Evolutionary conservation across 1,140 invertebrate genomes (phyloP), one percentile per base, ranked within the genome.

Genomic region (Leptinotarsa texana): DNA sequence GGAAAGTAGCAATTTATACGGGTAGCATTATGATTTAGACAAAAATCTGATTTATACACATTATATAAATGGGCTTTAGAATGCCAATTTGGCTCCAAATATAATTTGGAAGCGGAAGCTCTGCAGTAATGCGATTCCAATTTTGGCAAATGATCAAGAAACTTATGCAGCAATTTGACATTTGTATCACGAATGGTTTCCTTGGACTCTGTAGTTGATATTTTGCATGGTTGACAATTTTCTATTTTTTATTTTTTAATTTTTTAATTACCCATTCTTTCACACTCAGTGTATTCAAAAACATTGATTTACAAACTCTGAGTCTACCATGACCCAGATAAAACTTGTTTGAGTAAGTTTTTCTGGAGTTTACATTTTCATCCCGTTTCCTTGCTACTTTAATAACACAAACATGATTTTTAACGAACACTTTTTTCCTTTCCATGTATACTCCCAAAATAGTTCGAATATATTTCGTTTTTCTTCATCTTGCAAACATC

Each of bases 41-140:
- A 74, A 65, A 81, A 68, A 27, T 6, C 27, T 27, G 27, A 27
- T 77, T 78, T 74, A 65, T 82, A 82, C 21, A 79, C 27, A 69
- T 61, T 69, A 73, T 81, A 83, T 27, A 82, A 63, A 72, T 82
- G 74, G 47, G 68, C 69, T 79, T 83, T 80, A 61, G 69, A 77
- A 70, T 80, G 74, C 73, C 78, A 80, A 13, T 75, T 72, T 22
- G 79, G 80, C 74, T 83, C 80, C 72, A 81, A 47, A 77, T 82
- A 82, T 71, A 78, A 75, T 76, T 82, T 81, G 47, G 74, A 70
- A 51, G 75, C 77, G 63, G 75, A 75, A 72, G 77, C 72, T 51
- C 78, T 61, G 51, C 82, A 82, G 69, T 83, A 83, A 77, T 82
- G 81, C 13, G 82, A 82, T 24, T 80, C 80, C 27, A 83, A 48